Evolutionary conservation across 2,113 vertebrate species (phyloP).

Genomic region (sheep (Ovis aries)): DNA sequence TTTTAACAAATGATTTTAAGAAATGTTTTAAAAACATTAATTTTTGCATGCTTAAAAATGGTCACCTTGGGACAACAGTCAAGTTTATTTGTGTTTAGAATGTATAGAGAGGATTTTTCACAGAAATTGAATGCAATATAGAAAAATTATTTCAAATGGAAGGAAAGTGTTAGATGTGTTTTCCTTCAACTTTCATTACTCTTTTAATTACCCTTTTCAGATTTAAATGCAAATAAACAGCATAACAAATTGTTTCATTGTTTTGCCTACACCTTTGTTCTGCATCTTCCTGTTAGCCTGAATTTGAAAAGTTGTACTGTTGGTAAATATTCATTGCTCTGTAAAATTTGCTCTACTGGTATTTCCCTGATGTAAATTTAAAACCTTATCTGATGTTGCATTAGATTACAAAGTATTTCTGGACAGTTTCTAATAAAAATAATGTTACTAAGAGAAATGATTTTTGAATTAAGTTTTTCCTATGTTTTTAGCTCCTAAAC

Average conservation of each 20-base stretch:
- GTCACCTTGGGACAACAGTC: constrained; percentile 49
- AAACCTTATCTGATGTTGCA: neutral
- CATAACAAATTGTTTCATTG: neutral
- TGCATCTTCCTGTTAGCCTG: neutral
- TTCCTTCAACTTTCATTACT: neutral
- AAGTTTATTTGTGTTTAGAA: constrained; percentile 22
- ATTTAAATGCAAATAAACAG: neutral
- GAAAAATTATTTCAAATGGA: constrained; percentile 34
- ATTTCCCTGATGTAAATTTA: neutral
- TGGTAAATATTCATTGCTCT: neutral
- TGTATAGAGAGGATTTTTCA: neutral
- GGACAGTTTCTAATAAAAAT: constrained; percentile 34
- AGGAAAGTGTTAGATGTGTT: neutral
- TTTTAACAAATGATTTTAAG: constrained; percentile 62
- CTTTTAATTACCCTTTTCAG: neutral
- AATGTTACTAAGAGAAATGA: constrained; percentile 44
- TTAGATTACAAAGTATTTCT: neutral
- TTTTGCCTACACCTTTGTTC: neutral
- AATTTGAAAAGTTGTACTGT: neutral
- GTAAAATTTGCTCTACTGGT: neutral
- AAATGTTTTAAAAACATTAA: constrained; percentile 52
- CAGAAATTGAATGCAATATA: neutral
- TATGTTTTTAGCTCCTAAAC: constrained; percentile 44
- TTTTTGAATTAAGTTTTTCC: constrained; percentile 25
- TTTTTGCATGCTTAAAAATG: constrained; percentile 48